Evolutionary conservation across 2,888 invertebrate species (phyloP).

Genomic region (Tryphoninae sp.): DNA sequence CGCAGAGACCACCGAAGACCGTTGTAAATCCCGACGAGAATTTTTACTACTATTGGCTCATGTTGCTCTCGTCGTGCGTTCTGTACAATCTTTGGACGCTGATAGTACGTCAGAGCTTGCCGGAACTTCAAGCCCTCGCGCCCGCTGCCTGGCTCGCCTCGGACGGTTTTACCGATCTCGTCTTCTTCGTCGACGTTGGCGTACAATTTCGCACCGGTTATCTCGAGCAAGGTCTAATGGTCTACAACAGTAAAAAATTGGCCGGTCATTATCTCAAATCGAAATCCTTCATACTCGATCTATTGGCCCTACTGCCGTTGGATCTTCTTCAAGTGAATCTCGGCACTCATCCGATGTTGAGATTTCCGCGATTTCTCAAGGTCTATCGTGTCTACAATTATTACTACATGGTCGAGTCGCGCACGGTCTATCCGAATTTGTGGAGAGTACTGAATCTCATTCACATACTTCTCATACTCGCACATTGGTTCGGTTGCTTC

Average conservation of each 20-base stretch:
- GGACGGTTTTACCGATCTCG: constrained; percentile 93
- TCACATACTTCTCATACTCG: constrained; percentile 95
- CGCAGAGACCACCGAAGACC: constrained; percentile 88
- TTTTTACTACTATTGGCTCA: constrained; percentile 97
- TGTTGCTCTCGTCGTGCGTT: constrained; percentile 93
- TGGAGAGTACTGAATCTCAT: constrained; percentile 97
- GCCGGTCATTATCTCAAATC: constrained; percentile 94
- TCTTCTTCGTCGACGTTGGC: constrained; percentile 93
- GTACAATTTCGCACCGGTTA: constrained; percentile 97
- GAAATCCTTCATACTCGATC: constrained; percentile 91
- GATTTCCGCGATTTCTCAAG: constrained; percentile 94
- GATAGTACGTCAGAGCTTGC: constrained; percentile 96
- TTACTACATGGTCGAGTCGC: constrained; percentile 97
- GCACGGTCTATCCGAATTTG: constrained; percentile 97
- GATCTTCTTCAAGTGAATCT: constrained; percentile 93
- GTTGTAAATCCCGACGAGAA: constrained; percentile 98
- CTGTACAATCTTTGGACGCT: constrained; percentile 98
- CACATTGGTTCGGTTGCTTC: constrained; percentile 99
- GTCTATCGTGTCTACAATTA: constrained; percentile 95
- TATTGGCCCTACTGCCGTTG: constrained; percentile 91
- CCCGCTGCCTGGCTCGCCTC: constrained; percentile 90
- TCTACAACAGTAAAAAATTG: constrained; percentile 94
- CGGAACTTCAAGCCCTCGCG: constrained; percentile 90
- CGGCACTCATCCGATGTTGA: constrained; percentile 92
- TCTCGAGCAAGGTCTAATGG: constrained; percentile 96